phyloP scores from a whole-genome alignment of 2,113 vertebrate species.

The Clarias gariepinus region DNA sequence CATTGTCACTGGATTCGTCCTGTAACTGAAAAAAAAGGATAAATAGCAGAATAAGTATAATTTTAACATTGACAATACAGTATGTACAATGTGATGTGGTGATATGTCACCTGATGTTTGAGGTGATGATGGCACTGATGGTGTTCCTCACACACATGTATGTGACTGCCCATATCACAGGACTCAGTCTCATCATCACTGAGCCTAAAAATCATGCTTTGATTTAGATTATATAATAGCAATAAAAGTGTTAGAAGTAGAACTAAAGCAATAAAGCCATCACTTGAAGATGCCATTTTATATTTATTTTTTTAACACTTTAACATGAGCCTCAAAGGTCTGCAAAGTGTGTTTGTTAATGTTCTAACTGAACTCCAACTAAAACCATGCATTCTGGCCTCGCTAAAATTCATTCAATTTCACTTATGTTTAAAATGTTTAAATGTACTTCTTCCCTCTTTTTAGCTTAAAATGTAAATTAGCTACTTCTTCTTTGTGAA shows the following conservation, averaged over 20 bases:
- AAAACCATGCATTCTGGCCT: no score
- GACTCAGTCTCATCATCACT: slow-evolving; percentile 5
- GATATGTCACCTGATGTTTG: slow-evolving; percentile 34
- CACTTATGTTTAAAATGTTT: no score
- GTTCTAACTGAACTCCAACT: no score
- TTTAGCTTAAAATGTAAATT: no score
- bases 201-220: neutral
- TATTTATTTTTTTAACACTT: no score
- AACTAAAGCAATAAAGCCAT: neutral
- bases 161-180: neutral
- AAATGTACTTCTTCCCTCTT: no score
- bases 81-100: neutral
- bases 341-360: no score
- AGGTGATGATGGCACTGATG: slow-evolving; percentile 18
- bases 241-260: no score
- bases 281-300: neutral
- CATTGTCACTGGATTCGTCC: slow-evolving; percentile 48
- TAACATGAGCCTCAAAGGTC: no score
- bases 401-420: no score
- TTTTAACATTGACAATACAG: neutral
- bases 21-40: slow-evolving; percentile 32
- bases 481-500: no score
- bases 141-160: neutral
- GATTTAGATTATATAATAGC: neutral
- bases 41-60: neutral